Base-by-base conservation (phyloP, 2,888 invertebrate species). In the Blastobasis lacticolella region DNA sequence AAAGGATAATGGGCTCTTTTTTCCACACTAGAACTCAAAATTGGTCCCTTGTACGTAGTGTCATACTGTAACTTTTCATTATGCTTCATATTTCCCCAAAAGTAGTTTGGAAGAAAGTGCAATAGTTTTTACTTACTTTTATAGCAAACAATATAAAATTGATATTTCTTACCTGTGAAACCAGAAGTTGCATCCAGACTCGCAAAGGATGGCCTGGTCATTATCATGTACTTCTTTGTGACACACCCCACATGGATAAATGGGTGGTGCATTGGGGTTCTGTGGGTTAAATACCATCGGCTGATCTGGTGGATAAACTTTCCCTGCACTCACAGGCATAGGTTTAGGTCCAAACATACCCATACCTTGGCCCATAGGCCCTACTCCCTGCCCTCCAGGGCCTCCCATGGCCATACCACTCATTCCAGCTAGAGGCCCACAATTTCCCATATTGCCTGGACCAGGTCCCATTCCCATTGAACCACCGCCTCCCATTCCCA, bases 121-220 rank as follows among this genome's bases (percentile, higher is more conserved):
- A 23, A 23, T 23, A 23, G 23, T 23, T 23, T 23, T 23, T 23
- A 40, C 9, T 40, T 40, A 40, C 6, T 40, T 40, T 9, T 1
- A 40, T 40, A 40, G 4, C 40, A 40, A 8, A 40, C 9, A 9
- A 40, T 6, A 38, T 45, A 43, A 49, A 45, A 48, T 23, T 2
- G 23, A 51, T 50, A 54, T 55, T 49, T 56, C 71, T 90, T 75
- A 95, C 95, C 95, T 94, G 87, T 99, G 98, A 89, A 97, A 99
- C 96, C 98, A 99, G 88, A 98, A 98, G 90, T 98, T 98, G 88
- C 98, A 99, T 52, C 98, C 98, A 69, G 97, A 97, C 88, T 98
- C 98, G 86, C 98, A 99, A 63, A 98, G 91, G 63, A 97, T 97
- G 54, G 97, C 98, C 89, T 98, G 97, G 85, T 99, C 98, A 88